phyloP scores from a whole-genome alignment of 1,140 invertebrate species.

The Apis cerana region DNA sequence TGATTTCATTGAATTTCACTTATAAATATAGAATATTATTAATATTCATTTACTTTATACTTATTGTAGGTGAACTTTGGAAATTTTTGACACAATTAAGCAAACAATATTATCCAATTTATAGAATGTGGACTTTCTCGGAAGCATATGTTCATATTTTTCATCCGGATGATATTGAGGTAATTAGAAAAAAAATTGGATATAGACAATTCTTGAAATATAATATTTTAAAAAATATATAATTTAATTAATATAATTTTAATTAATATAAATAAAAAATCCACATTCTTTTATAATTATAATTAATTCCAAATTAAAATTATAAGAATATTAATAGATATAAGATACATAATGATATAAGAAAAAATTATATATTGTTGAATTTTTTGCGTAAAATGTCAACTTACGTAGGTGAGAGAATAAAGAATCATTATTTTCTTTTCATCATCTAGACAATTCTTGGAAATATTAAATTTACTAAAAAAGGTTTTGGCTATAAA shows the following conservation, averaged over 20 bases:
- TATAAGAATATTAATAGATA: neutral
- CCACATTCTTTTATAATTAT: no score
- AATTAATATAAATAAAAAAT: no score
- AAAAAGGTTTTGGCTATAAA: conserved; percentile 83
- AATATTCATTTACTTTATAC: neutral
- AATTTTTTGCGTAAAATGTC: no score
- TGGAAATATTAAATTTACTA: conserved; percentile 80
- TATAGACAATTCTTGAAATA: no score
- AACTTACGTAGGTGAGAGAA: neutral
- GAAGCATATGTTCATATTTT: conserved; percentile 45
- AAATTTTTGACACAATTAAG: neutral
- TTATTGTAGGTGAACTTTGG: conserved; percentile 63
- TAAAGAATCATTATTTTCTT: conserved; percentile 1
- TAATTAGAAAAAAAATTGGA: conserved; percentile 15
- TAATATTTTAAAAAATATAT: no score
- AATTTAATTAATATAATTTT: no score
- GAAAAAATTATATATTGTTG: neutral
- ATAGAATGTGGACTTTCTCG: conserved; percentile 50
- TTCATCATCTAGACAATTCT: conserved; percentile 62
- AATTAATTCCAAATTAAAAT: no score
- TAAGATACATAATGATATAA: neutral
- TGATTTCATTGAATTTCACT: neutral
- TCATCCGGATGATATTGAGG: conserved; percentile 70
- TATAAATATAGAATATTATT: no score
- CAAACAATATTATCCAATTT: conserved; percentile 68